phyloP scores from a whole-genome alignment of 2,888 invertebrate genomes.

The Branchellion lobata region DNA sequence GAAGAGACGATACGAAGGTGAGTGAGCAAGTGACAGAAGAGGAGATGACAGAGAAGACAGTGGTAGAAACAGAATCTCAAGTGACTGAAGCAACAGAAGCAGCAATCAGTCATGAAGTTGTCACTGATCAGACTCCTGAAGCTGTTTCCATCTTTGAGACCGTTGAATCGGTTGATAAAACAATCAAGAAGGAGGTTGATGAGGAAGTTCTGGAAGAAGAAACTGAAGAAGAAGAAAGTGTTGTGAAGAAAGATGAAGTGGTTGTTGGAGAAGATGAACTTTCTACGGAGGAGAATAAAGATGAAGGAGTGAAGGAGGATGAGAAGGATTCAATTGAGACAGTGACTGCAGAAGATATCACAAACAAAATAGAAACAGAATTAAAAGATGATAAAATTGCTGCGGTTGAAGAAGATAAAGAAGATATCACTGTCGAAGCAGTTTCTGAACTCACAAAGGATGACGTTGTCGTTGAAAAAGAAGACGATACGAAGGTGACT shows the following conservation, averaged over 20 bases:
- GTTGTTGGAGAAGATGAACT: not conserved
- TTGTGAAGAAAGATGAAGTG: not conserved
- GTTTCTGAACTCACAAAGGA: not conserved
- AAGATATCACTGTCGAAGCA: not conserved
- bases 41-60: not conserved
- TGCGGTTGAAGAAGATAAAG: not conserved
- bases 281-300: too few species aligned
- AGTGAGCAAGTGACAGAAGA: conserved; percentile 12
- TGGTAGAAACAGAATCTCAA: not conserved
- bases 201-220: conserved; percentile 23
- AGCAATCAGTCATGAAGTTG: too few species aligned
- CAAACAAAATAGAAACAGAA: not conserved
- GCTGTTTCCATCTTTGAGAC: too few species aligned
- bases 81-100: not conserved
- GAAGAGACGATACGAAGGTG: conserved; percentile 18
- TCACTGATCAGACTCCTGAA: not conserved
- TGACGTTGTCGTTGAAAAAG: not conserved
- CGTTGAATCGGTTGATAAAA: not conserved
- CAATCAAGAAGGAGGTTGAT: not conserved
- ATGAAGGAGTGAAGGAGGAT: too few species aligned
- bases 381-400: too few species aligned
- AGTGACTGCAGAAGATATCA: too few species aligned
- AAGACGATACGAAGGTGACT: not conserved
- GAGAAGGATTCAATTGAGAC: too few species aligned
- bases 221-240: conserved; percentile 21